phyloP scores from a whole-genome alignment of 2,113 vertebrate species.

The Isurus oxyrinchus region DNA sequence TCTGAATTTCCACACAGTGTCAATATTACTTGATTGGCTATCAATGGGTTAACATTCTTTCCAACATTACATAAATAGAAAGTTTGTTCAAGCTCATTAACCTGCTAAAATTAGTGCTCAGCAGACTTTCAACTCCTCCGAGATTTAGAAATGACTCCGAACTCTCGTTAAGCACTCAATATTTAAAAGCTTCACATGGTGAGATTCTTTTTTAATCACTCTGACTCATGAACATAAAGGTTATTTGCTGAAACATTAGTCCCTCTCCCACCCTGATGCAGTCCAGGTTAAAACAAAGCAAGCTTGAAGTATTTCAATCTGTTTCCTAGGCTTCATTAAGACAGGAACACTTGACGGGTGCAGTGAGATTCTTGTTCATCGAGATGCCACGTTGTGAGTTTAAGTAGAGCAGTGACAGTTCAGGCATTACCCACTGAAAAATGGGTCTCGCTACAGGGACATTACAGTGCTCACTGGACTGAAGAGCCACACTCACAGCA shows the following conservation, averaged over 20 bases:
- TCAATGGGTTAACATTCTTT: background rate
- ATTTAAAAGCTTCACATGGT: background rate
- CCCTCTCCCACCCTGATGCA: background rate
- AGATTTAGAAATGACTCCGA: background rate
- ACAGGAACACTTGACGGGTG: background rate
- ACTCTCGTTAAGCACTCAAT: background rate
- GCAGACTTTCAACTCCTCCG: background rate
- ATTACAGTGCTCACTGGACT: conserved; percentile 10
- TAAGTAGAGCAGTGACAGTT: background rate
- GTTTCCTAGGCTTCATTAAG: background rate
- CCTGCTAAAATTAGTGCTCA: background rate
- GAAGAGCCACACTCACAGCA: background rate
- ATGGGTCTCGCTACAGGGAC: conserved; percentile 12
- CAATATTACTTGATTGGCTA: background rate
- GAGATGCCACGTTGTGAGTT: conserved; percentile 12
- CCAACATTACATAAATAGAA: background rate
- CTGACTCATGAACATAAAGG: background rate
- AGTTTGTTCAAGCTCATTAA: background rate
- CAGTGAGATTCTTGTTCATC: background rate
- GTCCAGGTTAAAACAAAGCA: background rate
- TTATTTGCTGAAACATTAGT: background rate
- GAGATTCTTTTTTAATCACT: background rate
- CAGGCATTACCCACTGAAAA: conserved; percentile 10
- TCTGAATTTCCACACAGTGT: background rate
- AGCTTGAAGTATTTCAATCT: background rate